Percentiles rank a stretch among this genome's conserved stretches.
Evolutionary conservation across 2,888 invertebrate species (phyloP).

Genomic region (Phyllotreta cruciferae): DNA sequence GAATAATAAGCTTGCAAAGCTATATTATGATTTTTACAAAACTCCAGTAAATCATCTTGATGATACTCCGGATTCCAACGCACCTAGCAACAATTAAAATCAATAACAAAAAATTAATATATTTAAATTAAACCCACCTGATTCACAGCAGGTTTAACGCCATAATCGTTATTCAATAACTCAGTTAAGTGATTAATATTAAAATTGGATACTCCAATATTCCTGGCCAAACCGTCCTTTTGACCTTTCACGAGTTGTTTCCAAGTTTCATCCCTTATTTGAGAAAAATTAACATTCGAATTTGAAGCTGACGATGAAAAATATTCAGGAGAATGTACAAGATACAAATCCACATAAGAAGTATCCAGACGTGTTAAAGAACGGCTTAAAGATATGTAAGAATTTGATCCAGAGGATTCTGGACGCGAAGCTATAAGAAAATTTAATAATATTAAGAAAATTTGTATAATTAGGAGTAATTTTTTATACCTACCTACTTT

Average conservation of each 20-base stretch:
- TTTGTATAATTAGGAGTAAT: neutral
- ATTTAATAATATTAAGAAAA: no score
- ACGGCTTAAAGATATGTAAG: constrained; percentile 59
- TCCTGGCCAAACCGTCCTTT: constrained; percentile 66
- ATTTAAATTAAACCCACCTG: constrained; percentile 64
- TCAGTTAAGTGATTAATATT: constrained; percentile 72
- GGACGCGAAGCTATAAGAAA: constrained; percentile 62
- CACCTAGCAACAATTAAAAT: neutral
- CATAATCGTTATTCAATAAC: constrained; percentile 63
- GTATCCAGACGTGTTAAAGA: constrained; percentile 70
- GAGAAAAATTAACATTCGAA: constrained; percentile 64
- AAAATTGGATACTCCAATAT: constrained; percentile 86
- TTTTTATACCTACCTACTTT: constrained; percentile 78
- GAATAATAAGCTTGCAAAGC: constrained; percentile 82
- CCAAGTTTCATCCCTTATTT: constrained; percentile 72
- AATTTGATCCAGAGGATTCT: constrained; percentile 64
- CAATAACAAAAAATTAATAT: neutral
- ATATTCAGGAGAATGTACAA: constrained; percentile 83
- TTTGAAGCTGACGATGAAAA: constrained; percentile 59
- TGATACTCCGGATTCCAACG: constrained; percentile 82
- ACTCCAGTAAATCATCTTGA: constrained; percentile 68
- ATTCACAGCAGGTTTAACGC: constrained; percentile 73
- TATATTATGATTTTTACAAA: constrained; percentile 71
- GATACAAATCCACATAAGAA: constrained; percentile 77
- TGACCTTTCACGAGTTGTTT: constrained; percentile 68